Conservation (phyloP, 2,113 vertebrate genomes). For the Fregetta grallaria region DNA sequence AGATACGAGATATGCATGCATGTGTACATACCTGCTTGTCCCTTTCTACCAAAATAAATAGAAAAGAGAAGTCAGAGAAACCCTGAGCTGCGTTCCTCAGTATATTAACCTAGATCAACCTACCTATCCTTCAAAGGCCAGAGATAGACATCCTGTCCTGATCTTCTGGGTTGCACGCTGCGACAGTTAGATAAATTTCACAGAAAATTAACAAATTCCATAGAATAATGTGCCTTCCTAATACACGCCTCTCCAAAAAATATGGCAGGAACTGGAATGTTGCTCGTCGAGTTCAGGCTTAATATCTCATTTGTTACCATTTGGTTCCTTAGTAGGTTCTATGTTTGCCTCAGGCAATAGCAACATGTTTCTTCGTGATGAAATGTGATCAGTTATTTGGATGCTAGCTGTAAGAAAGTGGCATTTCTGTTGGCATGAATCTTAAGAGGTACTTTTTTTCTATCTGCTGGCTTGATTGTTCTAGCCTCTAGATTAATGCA, state of each 20-base stretch:
- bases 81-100: background rate
- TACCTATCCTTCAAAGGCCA: background rate
- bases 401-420: conserved; percentile 14
- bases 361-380: conserved; percentile 41
- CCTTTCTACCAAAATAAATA: background rate
- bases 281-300: conserved; percentile 25
- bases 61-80: background rate
- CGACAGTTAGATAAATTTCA: background rate
- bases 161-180: background rate
- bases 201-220: background rate
- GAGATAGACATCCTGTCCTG: background rate
- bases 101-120: background rate
- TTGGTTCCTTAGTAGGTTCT: background rate
- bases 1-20: fast-evolving
- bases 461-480: background rate
- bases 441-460: background rate
- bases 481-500: background rate
- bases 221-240: background rate
- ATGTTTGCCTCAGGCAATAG: background rate
- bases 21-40: background rate
- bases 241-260: background rate
- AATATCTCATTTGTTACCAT: conserved; percentile 13
- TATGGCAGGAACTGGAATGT: conserved; percentile 45
- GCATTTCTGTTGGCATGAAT: conserved; percentile 3
- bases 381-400: conserved; percentile 32